Evolutionary conservation across 2,888 invertebrate genomes (phyloP), one percentile per base, ranked within the genome.

Genomic region (Lasioglossum pauxillum): DNA sequence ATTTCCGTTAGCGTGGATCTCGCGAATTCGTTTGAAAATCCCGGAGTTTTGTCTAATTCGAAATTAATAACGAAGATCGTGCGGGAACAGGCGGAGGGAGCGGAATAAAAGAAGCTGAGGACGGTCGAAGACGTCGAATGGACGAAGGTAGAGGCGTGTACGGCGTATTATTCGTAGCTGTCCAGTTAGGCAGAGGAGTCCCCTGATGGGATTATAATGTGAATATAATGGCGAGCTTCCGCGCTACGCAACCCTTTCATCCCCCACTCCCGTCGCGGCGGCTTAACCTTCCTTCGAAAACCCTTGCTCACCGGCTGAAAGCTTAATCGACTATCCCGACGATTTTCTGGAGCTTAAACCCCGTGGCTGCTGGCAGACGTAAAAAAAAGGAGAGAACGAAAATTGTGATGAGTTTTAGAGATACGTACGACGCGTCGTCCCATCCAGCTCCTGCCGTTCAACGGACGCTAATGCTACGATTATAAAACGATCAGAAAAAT

Each of bases 201-300:
- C 91, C 90, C 92, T 94, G 93, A 94, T 94, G 94, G 92, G 94
- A 93, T 94, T 94, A 94, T 94, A 94, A 94, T 94, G 94, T 91
- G 94, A 94, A 94, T 94, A 94, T 94, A 94, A 94, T 94, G 92
- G 93, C 91, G 90, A 91, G 93, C 94, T 94, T 93, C 94, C 92
- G 94, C 86, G 89, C 91, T 94, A 94, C 94, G 93, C 93, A 89
- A 86, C 89, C 91, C 88, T 91, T 89, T 84, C 83, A 85, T 80
- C 79, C 80, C 82, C 82, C 83, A 76, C 82, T 85, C 72, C 74
- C 78, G 44, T 77, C 75, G 71, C 71, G 82, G 71, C 80, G 77
- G 53, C 82, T 80, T 82, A 80, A 83, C 80, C 83, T 82, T 83
- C 75, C 81, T 69, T 80, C 83, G 83, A 79, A 80, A 79, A 80